Percentiles rank a stretch among this genome's conserved stretches.
Conservation (phyloP, 2,888 invertebrate species). For the Spisula solida region DNA sequence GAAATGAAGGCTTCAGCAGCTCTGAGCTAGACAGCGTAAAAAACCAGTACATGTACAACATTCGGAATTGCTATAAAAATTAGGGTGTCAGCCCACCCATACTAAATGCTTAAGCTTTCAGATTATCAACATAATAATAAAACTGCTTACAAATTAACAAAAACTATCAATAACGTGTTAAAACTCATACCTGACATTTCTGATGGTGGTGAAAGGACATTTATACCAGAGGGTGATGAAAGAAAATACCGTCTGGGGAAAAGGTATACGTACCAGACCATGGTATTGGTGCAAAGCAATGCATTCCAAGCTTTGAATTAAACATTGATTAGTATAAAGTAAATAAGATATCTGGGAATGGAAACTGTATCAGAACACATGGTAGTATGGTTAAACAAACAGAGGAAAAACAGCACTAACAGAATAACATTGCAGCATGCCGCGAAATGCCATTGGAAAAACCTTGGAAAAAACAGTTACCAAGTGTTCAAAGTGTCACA, state of each 20-base stretch:
- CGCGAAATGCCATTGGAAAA: background rate
- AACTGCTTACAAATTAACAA: slow-evolving; percentile 3
- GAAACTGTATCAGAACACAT: slow-evolving; percentile 4
- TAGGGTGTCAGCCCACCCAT: slow-evolving; percentile 17
- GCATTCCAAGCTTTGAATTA: background rate
- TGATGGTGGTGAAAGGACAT: background rate
- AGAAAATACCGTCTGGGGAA: background rate
- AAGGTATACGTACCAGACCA: background rate
- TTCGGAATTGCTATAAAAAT: background rate
- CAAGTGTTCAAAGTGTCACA: background rate
- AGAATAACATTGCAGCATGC: background rate
- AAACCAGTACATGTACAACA: background rate
- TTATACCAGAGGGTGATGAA: background rate
- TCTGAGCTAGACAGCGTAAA: background rate
- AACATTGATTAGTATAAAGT: slow-evolving; percentile 19
- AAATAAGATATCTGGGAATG: background rate
- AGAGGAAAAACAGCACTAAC: background rate
- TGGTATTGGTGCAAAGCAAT: slow-evolving; percentile 18
- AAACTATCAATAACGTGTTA: background rate
- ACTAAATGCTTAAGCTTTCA: background rate
- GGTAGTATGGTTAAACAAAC: background rate
- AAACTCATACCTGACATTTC: slow-evolving; percentile 10
- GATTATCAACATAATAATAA: background rate
- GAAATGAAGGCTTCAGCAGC: background rate
- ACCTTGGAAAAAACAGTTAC: background rate